Conservation (phyloP, 2,888 invertebrate species). For the Vanessa cardui region DNA sequence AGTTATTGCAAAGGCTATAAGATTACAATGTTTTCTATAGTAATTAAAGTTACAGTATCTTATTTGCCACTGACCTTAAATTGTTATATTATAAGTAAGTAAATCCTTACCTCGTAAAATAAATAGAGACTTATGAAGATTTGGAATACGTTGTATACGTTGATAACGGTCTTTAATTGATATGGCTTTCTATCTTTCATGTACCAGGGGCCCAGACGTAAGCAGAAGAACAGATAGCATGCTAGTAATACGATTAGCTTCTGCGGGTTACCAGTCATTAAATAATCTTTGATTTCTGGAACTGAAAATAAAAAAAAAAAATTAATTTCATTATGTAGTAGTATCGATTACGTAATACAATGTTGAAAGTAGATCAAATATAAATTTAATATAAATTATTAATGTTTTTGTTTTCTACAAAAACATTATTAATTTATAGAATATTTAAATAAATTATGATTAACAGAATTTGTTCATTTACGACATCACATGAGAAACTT, state of each 20-base stretch:
- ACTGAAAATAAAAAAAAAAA: constrained; percentile 71
- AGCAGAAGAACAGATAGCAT: constrained; percentile 86
- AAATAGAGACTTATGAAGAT: constrained; percentile 57
- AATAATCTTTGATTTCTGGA: constrained; percentile 85
- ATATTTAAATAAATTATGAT: no score
- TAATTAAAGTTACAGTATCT: no score
- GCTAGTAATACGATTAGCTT: constrained; percentile 80
- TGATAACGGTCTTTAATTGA: constrained; percentile 84
- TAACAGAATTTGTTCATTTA: no score
- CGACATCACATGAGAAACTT: no score
- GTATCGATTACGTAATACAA: no score
- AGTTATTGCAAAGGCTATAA: no score
- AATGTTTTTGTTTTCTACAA: no score
- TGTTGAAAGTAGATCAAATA: no score
- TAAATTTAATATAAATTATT: no score
- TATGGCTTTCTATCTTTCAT: constrained; percentile 87
- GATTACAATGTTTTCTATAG: no score
- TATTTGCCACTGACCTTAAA: not conserved
- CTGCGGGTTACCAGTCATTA: constrained; percentile 85
- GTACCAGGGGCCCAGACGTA: constrained; percentile 86
- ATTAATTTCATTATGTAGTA: no score
- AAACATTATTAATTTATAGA: no score
- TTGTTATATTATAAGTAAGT: not conserved
- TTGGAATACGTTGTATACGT: constrained; percentile 87
- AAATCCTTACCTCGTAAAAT: constrained; percentile 47